Percentiles rank a stretch among this genome's conserved stretches.
phyloP scores from a whole-genome alignment of 1,140 invertebrate genomes.

The Ceratina australensis region DNA sequence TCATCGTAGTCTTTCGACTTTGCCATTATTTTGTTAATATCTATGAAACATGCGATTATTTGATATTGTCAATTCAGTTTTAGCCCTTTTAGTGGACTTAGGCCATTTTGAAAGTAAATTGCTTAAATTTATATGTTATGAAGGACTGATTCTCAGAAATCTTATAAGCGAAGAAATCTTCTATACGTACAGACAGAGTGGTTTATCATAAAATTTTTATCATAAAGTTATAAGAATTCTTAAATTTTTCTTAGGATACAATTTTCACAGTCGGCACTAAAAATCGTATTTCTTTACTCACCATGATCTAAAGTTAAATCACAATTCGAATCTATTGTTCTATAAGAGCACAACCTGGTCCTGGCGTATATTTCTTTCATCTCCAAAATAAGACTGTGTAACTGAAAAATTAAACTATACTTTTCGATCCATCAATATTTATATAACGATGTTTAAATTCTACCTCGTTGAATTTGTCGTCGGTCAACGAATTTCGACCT shows the following conservation, averaged over 20 bases:
- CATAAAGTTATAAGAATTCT: no score
- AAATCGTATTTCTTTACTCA: slow-evolving; percentile 55
- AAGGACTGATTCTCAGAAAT: no score
- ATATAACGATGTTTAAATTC: background rate
- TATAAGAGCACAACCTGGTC: slow-evolving; percentile 85
- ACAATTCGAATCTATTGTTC: slow-evolving; percentile 81
- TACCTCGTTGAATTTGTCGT: slow-evolving; percentile 89
- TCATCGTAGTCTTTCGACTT: slow-evolving; percentile 87
- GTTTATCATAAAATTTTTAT: no score
- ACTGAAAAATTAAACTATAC: slow-evolving; percentile 76
- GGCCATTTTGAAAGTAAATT: no score
- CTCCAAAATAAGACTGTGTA: slow-evolving; percentile 86
- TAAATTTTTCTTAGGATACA: no score
- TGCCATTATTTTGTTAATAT: slow-evolving; percentile 84
- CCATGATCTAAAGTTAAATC: slow-evolving; percentile 85
- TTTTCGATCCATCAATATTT: background rate
- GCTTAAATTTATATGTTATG: no score
- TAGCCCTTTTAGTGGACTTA: no score
- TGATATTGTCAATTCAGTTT: slow-evolving; percentile 15
- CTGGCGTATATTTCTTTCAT: slow-evolving; percentile 91
- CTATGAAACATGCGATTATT: slow-evolving; percentile 66
- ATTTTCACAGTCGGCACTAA: no score
- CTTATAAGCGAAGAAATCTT: no score
- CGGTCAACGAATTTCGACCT: slow-evolving; percentile 86
- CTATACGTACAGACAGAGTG: no score